Base-by-base conservation (phyloP, 2,113 vertebrate genomes). In the Proterorhinus semilunaris region DNA sequence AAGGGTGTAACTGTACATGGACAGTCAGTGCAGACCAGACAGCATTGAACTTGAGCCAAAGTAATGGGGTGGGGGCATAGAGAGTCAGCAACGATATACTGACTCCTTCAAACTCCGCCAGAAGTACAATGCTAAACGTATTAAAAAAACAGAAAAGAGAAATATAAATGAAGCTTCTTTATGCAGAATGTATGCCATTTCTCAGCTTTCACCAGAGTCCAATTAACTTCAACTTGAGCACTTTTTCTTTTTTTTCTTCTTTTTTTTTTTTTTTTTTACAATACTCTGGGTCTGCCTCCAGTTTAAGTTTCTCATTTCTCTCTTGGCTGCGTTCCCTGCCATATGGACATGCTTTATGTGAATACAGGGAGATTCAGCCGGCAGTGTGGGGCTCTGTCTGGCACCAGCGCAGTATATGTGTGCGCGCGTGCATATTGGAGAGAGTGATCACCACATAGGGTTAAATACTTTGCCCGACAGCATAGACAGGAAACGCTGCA, bases 381-480 rank as follows among this genome's bases (percentile, higher is more conserved):
- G 58, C 36, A 61, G 17, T 13, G 13, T 10, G 59, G 69, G 55
- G 21, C 47, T 57, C 65, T 68, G 54, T 57, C 65, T 68, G 54
- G 36, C 4, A 15, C 21, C 5, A 10, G 55, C 55, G 12, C 42
- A 42, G 27, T 42, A 15, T 21, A 13, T 58, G 61, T 49, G 74
- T 59, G 74, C 66, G 76, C 76, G 76, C 70, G 73, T 83, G 52
- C 62, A 76, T 16, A 55, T 27, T 27, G 10, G 17, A 55, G 53
- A 5, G 27, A 75, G 52, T 70, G 66, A 75, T 89, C 72, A 84
- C 81, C 86, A 83, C 81, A 88, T 44, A 89, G 89, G 89, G 89
- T 90, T 89, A 91, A 89, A 89, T 87, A 89, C 80, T 88, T 89
- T 78, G 70, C 82, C 86, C 83, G 85, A 88, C 86, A 87, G 82